Evolutionary conservation across 2,113 vertebrate genomes (phyloP), one percentile per base, ranked within the genome.

Genomic region (Chaetops frenatus): DNA sequence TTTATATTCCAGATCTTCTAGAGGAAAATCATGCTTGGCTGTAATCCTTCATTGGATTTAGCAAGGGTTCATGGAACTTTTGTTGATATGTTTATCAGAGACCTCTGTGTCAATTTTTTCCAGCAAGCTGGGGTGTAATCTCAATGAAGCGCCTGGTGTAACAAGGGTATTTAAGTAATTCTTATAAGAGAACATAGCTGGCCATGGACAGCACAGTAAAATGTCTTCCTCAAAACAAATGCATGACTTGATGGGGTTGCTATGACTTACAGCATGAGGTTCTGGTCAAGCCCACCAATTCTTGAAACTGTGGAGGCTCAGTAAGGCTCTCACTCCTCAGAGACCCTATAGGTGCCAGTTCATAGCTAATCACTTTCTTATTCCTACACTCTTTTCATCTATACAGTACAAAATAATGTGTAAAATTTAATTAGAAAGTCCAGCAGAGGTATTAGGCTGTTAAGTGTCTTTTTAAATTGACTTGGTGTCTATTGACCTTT

Each of bases 401-500:
- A 7, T 13, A 56, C 25, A 56, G 10, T 36, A 82, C 31, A 81
- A 56, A 85, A 48, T 7, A 58, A 12, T 36, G 21, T 2, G 2
- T 65, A 81, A 62, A 54, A 76, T 70, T 87, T 82, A 79, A 84
- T 84, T 65, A 70, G 18, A 76, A 38, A 45, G 13, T n/a, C 15
- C 44, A 66, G 21, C 36, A 33, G 45, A 57, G 7, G 7, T 42
- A 50, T 82, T 91, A 76, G 36, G n/a, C 73, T 84, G 27, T 33
- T 69, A 76, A 72, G 9, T 20, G 10, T 84, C 33, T 57, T 69
- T 45, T 76, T 67, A 27, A 95, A 95, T 69, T 81, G 47, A 66
- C 18, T 85, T 76, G 18, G 12, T 81, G 25, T 47, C 61, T 85
- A 64, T 53, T 87, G 92, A 94, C 70, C 81, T 91, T 94, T 91